Evolutionary conservation across 1,140 invertebrate genomes (phyloP).

Genomic region (Procambarus virginalis): DNA sequence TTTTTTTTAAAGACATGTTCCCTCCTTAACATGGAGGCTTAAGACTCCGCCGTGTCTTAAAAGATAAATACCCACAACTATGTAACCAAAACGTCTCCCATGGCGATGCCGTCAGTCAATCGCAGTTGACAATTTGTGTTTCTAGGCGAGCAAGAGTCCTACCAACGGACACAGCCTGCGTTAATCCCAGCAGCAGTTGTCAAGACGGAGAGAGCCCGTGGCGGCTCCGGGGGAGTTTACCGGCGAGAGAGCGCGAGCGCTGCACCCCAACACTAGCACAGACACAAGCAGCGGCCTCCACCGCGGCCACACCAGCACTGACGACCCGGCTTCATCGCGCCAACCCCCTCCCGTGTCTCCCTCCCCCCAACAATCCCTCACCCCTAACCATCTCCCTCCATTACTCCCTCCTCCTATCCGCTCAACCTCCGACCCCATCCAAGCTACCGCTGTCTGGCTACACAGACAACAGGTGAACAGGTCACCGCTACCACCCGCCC

Average conservation of each 20-base stretch:
- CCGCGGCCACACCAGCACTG: conserved; percentile 57
- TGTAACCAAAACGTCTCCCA: too few relatives aligned
- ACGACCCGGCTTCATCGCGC: not conserved
- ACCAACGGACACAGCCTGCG: too few relatives aligned
- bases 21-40: too few relatives aligned
- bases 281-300: conserved; percentile 43
- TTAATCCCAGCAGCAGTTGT: not conserved
- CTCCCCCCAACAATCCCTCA: not conserved
- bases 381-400: not conserved
- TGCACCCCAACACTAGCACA: conserved; percentile 47
- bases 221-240: not conserved
- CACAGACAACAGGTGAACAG: not conserved
- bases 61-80: too few relatives aligned
- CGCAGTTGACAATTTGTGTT: too few relatives aligned
- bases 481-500: not conserved
- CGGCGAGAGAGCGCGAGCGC: conserved; percentile 28
- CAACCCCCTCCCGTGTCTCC: not conserved
- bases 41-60: too few relatives aligned
- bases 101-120: too few relatives aligned
- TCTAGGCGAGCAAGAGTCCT: too few relatives aligned
- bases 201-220: not conserved
- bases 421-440: conserved; percentile 26
- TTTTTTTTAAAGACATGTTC: too few relatives aligned
- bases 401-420: not conserved
- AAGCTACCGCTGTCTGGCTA: not conserved